Conservation (phyloP, 23 tunicate genomes). For the Styela plicata region DNA sequence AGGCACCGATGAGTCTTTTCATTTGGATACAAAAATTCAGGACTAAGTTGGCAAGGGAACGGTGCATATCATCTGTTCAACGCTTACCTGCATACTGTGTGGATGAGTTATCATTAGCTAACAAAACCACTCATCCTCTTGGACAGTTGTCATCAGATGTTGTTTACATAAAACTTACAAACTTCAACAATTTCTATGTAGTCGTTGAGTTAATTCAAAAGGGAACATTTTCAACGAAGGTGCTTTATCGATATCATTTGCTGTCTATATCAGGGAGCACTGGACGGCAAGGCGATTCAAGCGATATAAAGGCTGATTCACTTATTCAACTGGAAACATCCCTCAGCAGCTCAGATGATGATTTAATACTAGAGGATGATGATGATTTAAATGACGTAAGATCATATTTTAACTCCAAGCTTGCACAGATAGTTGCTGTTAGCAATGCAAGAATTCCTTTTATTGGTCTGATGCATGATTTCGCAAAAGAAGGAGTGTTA, state of each 20-base stretch:
- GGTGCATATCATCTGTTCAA: constrained; percentile 48
- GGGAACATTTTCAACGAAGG: neutral
- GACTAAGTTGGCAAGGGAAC: constrained; percentile 20
- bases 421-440: constrained; percentile 24
- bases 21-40: constrained; percentile 50
- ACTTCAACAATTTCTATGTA: constrained; percentile 48
- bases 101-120: constrained; percentile 24
- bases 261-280: neutral
- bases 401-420: constrained; percentile 17
- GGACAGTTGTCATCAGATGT: constrained; percentile 39
- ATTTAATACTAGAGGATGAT: neutral
- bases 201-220: constrained; percentile 41
- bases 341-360: neutral
- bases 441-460: constrained; percentile 76
- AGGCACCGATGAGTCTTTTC: constrained; percentile 22
- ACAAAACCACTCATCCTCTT: constrained; percentile 18
- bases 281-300: neutral
- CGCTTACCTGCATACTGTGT: constrained; percentile 45
- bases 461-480: constrained; percentile 34
- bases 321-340: constrained; percentile 21
- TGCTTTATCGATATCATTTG: constrained; percentile 38
- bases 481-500: constrained; percentile 34
- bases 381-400: neutral
- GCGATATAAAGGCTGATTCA: constrained; percentile 19
- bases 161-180: constrained; percentile 47